These are phyloP conservation scores for Theristus sp. DNA, from an alignment of 2,888 invertebrate genomes.

Conservation along the genomic window DNA sequence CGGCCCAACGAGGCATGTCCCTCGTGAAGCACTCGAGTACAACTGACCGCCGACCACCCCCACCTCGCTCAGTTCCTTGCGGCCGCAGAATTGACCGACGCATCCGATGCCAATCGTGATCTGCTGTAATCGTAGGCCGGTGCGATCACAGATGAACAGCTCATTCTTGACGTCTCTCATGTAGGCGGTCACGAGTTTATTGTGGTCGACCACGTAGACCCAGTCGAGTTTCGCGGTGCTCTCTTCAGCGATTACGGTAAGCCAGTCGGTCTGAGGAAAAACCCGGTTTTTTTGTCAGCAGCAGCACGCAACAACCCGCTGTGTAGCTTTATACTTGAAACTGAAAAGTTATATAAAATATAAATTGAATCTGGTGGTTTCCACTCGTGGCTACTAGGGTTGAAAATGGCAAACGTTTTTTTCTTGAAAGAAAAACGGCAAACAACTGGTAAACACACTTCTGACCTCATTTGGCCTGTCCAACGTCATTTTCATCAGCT, in stretches of 20 bases:
- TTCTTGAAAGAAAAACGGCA: background rate
- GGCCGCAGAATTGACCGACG: conserved; percentile 61
- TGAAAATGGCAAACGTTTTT: too few species aligned
- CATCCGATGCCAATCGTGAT: conserved; percentile 53
- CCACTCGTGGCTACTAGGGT: too few species aligned
- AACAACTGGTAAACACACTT: background rate
- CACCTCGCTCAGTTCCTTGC: conserved; percentile 37
- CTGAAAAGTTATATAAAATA: too few species aligned
- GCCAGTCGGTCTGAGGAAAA: background rate
- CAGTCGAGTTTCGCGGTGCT: conserved; percentile 68
- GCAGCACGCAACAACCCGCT: too few species aligned
- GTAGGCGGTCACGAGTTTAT: conserved; percentile 69
- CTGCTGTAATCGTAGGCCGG: conserved; percentile 50
- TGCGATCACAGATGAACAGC: conserved; percentile 56
- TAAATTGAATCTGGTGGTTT: too few species aligned
- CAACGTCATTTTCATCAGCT: conserved; percentile 53
- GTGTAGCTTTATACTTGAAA: too few species aligned
- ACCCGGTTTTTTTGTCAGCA: too few species aligned
- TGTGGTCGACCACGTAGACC: conserved; percentile 60
- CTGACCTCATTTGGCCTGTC: background rate
- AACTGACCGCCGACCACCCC: too few species aligned
- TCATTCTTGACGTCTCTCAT: conserved; percentile 83
- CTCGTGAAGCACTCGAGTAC: too few species aligned
- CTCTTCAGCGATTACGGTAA: conserved; percentile 60
- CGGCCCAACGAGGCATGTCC: too few species aligned